phyloP scores from a whole-genome alignment of 1,140 invertebrate genomes.

The Listronotus bonariensis region DNA sequence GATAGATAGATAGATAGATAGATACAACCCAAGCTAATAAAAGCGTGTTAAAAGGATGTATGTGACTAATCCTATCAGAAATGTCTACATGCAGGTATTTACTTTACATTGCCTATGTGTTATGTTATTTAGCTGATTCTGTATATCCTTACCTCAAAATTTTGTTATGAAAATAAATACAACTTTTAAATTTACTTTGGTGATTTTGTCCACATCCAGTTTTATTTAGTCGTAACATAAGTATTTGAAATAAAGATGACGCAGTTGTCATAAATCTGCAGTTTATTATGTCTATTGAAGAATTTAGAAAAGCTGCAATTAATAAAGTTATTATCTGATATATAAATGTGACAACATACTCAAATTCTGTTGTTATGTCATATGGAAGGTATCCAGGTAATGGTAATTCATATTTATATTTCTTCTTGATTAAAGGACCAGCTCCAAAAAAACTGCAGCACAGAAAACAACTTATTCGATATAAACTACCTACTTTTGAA shows the following conservation, averaged over 20 bases:
- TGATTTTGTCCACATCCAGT: background rate
- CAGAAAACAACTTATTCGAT: background rate
- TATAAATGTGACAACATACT: background rate
- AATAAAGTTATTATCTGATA: background rate
- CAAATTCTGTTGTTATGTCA: background rate
- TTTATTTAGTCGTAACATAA: background rate
- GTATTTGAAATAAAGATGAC: background rate
- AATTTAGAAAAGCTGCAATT: background rate
- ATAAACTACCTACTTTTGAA: background rate
- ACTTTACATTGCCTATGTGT: too few relatives aligned
- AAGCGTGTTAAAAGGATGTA: too few relatives aligned
- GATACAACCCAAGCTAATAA: too few relatives aligned
- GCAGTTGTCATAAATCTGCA: background rate
- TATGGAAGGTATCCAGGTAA: background rate
- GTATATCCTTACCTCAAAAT: background rate
- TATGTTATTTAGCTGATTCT: too few relatives aligned
- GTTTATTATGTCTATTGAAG: background rate
- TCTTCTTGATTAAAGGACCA: background rate
- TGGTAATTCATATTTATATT: background rate
- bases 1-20: too few relatives aligned
- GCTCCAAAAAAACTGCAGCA: background rate
- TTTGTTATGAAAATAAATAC: conserved; percentile 7
- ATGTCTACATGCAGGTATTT: too few relatives aligned
- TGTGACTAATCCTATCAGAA: too few relatives aligned
- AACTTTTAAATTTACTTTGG: background rate